Evolutionary conservation across 2,888 invertebrate genomes (phyloP).

Genomic region (Pyrochroa serraticornis): DNA sequence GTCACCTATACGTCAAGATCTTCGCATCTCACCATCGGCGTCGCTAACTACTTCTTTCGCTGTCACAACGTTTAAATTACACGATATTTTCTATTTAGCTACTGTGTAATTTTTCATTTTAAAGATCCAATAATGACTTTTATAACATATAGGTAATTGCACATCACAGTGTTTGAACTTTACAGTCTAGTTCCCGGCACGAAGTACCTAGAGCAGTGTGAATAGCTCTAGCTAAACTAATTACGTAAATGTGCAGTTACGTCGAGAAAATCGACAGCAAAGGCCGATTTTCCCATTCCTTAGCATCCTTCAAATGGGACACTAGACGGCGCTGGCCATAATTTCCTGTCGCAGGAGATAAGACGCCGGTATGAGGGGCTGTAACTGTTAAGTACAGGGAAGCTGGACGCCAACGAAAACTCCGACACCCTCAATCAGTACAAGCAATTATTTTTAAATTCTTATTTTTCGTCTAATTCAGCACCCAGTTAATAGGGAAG

Average conservation of each 20-base stretch:
- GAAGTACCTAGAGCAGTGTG: conserved; percentile 14
- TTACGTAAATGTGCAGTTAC: conserved; percentile 23
- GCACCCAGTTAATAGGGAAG: no score
- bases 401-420: no score
- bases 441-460: no score
- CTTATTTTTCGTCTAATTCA: no score
- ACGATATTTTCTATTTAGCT: background rate
- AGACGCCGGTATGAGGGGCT: conserved; percentile 1
- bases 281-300: conserved; percentile 15
- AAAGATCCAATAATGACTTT: conserved; percentile 11
- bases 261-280: conserved; percentile 6
- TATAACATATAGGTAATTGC: conserved; percentile 18
- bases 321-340: background rate
- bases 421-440: background rate
- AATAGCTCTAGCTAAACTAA: conserved; percentile 21
- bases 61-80: no score
- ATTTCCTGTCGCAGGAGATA: conserved; percentile 3
- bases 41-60: no score
- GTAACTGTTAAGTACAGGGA: no score
- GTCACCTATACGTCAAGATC: no score
- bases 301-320: background rate
- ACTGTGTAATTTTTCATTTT: conserved; percentile 3
- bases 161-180: conserved; percentile 28
- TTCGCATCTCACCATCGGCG: no score
- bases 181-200: conserved; percentile 25